phyloP scores from a whole-genome alignment of 2,797 vertebrate species.

The Chaetodon trifasciatus region DNA sequence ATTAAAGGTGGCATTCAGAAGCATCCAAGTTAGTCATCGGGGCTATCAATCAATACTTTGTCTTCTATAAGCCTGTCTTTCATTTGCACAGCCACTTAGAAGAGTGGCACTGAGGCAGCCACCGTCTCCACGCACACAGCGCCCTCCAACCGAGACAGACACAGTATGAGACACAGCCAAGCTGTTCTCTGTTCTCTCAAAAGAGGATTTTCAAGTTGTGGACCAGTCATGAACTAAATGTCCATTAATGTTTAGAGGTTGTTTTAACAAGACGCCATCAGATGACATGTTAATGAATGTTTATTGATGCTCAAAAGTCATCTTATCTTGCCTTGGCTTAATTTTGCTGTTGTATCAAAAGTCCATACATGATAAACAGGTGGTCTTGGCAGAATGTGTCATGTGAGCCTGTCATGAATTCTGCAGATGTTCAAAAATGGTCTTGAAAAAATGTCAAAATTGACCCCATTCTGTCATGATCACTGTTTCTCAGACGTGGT shows the following conservation, averaged over 20 bases:
- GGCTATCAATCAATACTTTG: conserved; percentile 37
- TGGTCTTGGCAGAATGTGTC: background rate
- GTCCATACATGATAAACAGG: background rate
- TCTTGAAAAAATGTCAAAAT: background rate
- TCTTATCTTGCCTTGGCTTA: background rate
- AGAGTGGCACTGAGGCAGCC: conserved; percentile 15
- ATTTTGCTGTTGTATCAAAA: background rate
- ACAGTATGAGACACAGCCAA: conserved; percentile 17
- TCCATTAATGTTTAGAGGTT: background rate
- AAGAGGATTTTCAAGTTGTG: background rate
- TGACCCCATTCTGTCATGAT: background rate
- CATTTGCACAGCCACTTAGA: conserved; percentile 22
- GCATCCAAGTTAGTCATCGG: conserved; percentile 44
- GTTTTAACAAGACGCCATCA: background rate
- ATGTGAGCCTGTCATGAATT: background rate
- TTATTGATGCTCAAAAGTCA: background rate
- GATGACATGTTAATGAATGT: background rate
- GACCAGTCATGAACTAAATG: background rate
- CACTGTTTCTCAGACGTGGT: background rate
- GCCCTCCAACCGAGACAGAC: conserved; percentile 27
- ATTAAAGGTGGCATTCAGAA: conserved; percentile 36
- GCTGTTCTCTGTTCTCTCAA: conserved; percentile 10
- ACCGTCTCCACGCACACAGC: background rate
- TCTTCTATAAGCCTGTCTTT: conserved; percentile 18
- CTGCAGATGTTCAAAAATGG: background rate